A percentile compares a stretch with the other conserved stretches of the same genome.
Conservation (phyloP, 2,797 vertebrate genomes). For the Hafferia zeledoni region DNA sequence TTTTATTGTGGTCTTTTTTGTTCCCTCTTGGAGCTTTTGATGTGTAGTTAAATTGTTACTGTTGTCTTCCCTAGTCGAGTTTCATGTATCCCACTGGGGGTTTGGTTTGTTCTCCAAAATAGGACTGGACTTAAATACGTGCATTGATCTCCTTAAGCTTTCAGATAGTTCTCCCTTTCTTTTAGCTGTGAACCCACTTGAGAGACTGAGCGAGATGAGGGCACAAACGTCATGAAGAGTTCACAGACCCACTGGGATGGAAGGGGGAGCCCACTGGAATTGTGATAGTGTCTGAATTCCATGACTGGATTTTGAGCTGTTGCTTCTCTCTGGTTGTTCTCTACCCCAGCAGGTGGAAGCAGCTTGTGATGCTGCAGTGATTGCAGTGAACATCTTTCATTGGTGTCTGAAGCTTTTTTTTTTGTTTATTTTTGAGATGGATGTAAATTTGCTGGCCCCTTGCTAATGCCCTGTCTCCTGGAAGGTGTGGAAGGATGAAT, state of each 20-base stretch:
- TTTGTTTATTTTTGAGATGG: background rate
- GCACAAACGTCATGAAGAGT: background rate
- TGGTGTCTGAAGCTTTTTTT: background rate
- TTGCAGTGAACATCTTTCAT: background rate
- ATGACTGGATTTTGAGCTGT: background rate
- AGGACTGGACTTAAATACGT: background rate
- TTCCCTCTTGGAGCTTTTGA: background rate
- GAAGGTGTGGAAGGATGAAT: background rate
- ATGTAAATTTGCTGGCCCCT: background rate
- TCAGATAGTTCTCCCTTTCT: background rate
- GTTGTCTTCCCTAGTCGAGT: background rate
- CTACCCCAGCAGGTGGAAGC: slow-evolving; percentile 5
- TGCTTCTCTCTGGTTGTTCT: background rate
- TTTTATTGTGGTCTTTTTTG: background rate
- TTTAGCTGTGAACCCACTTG: background rate
- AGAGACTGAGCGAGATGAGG: background rate
- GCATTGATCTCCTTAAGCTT: background rate
- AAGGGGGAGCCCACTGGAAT: background rate
- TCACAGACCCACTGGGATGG: background rate
- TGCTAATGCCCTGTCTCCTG: background rate
- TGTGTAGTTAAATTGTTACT: background rate
- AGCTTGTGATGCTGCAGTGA: slow-evolving; percentile 1
- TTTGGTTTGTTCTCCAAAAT: background rate
- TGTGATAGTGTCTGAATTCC: background rate
- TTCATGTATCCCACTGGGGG: background rate